Percentiles rank a stretch among this genome's conserved stretches.
Conservation (phyloP, 1,140 invertebrate genomes). For the Euura lappo region DNA sequence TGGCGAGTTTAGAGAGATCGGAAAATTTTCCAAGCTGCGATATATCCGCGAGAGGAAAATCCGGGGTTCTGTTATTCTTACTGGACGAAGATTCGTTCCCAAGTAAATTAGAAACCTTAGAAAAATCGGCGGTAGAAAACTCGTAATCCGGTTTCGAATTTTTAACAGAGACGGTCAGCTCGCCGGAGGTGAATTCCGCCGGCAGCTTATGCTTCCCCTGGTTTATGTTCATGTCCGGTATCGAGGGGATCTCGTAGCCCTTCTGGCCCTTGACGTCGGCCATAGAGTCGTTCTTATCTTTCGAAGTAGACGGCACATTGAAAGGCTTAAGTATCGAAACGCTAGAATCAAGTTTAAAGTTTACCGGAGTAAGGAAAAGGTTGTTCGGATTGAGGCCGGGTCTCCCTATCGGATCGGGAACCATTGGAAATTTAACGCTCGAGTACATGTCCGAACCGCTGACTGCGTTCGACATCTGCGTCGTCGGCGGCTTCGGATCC, state of each 20-base stretch:
- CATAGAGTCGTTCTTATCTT: slow-evolving; percentile 38
- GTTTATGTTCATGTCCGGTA: slow-evolving; percentile 37
- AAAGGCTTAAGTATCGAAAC: slow-evolving; percentile 46
- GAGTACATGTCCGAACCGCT: slow-evolving; percentile 34
- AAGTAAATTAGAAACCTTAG: slow-evolving; percentile 39
- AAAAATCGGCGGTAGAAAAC: slow-evolving; percentile 45
- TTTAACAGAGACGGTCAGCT: slow-evolving; percentile 56
- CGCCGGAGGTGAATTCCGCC: slow-evolving; percentile 50
- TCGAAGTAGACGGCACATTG: slow-evolving; percentile 43
- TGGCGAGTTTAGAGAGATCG: slow-evolving; percentile 48
- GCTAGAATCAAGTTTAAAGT: slow-evolving; percentile 47
- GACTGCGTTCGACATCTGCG: not conserved
- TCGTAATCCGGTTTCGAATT: slow-evolving; percentile 54
- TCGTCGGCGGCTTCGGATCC: slow-evolving; percentile 35
- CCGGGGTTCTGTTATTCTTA: slow-evolving; percentile 29
- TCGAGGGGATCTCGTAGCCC: slow-evolving; percentile 25
- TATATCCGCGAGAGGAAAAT: slow-evolving; percentile 51
- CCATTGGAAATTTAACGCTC: slow-evolving; percentile 51
- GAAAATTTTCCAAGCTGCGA: slow-evolving; percentile 48
- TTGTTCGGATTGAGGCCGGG: slow-evolving; percentile 44
- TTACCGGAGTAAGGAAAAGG: slow-evolving; percentile 53
- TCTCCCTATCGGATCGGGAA: slow-evolving; percentile 46
- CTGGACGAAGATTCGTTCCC: slow-evolving; percentile 26
- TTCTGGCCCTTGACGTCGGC: slow-evolving; percentile 33
- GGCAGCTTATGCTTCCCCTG: slow-evolving; percentile 37